Evolutionary conservation across 2,888 invertebrate genomes (phyloP).

Genomic region (Iselma pallidipennis): DNA sequence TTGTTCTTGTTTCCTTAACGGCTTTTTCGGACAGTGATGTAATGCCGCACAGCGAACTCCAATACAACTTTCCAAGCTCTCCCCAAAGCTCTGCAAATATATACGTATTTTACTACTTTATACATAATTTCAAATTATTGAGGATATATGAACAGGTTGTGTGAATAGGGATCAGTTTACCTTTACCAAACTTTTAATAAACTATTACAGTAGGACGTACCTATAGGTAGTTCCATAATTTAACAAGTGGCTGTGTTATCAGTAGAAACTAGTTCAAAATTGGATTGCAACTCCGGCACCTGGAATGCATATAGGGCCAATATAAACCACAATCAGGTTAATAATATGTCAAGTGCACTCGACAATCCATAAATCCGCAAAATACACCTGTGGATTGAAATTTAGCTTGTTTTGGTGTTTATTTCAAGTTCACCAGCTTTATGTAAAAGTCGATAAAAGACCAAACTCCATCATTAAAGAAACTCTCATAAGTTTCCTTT

Average conservation of each 20-base stretch:
- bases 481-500: conserved; percentile 15
- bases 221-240: too few relatives aligned
- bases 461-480: conserved; percentile 17
- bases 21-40: conserved; percentile 51
- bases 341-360: conserved; percentile 4
- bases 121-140: conserved; percentile 17
- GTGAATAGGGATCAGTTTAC: too few relatives aligned
- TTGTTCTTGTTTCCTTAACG: conserved; percentile 55
- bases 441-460: background rate
- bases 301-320: too few relatives aligned
- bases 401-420: background rate
- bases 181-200: too few relatives aligned
- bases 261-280: too few relatives aligned
- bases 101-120: conserved; percentile 18
- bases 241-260: too few relatives aligned
- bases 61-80: conserved; percentile 9
- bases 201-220: too few relatives aligned
- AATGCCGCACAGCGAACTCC: conserved; percentile 35
- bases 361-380: conserved; percentile 12
- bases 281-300: background rate
- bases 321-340: conserved; percentile 15
- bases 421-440: background rate
- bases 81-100: conserved; percentile 28
- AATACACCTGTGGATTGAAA: conserved; percentile 25
- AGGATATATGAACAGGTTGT: background rate